These are phyloP conservation scores for Myotis vivesi DNA, from an alignment of 2,797 vertebrate genomes.

Conservation along the genomic window DNA sequence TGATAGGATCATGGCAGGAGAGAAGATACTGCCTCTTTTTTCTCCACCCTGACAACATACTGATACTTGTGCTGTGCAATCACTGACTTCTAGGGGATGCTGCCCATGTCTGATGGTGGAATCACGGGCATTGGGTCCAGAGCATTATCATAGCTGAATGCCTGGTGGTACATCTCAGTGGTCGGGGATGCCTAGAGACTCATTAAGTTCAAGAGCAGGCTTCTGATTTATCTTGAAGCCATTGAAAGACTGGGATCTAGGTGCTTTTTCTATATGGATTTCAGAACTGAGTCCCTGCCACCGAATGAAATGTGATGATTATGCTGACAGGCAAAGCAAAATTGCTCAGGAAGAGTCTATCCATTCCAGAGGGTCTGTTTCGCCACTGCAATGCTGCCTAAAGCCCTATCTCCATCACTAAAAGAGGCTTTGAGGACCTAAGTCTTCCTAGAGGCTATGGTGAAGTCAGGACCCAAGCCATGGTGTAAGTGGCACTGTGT, in stretches of 20 bases:
- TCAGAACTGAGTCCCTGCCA: slow-evolving; percentile 70
- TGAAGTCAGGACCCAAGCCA: slow-evolving; percentile 33
- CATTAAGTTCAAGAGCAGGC: slow-evolving; percentile 84
- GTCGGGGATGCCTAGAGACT: slow-evolving; percentile 89
- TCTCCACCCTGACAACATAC: background rate
- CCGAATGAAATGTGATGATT: slow-evolving; percentile 54
- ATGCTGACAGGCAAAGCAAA: slow-evolving; percentile 69
- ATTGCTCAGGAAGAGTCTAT: slow-evolving; percentile 62
- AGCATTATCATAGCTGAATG: slow-evolving; percentile 93
- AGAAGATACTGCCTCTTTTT: no score
- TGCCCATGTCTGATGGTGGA: slow-evolving; percentile 90
- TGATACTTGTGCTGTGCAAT: slow-evolving; percentile 93
- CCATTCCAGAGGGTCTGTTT: slow-evolving; percentile 66
- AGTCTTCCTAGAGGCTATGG: background rate
- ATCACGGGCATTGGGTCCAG: slow-evolving; percentile 90
- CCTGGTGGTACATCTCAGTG: slow-evolving; percentile 88
- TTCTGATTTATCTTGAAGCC: slow-evolving; percentile 80
- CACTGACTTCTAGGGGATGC: slow-evolving; percentile 92
- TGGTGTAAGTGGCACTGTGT: background rate
- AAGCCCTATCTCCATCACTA: slow-evolving; percentile 25
- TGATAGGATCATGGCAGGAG: no score
- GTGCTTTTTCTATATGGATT: slow-evolving; percentile 70
- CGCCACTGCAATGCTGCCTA: slow-evolving; percentile 21
- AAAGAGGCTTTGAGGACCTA: slow-evolving; percentile 27
- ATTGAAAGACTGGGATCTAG: slow-evolving; percentile 76